Evolutionary conservation across 1,140 invertebrate species (phyloP).

Genomic region (Stegodyphus dumicola): DNA sequence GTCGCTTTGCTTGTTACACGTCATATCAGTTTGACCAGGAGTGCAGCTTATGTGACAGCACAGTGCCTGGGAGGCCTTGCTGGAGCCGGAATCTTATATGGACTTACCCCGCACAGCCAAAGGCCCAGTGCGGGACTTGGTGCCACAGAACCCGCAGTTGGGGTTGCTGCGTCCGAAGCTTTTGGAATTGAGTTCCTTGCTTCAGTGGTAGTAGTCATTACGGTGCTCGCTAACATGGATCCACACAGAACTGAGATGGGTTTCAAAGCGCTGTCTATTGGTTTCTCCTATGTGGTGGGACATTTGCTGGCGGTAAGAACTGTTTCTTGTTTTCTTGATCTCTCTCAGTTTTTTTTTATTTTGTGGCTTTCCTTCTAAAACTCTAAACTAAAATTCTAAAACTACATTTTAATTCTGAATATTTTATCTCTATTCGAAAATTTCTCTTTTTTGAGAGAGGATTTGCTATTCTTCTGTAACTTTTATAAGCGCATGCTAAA

Average conservation of each 20-base stretch:
- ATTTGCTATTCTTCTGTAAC: no score
- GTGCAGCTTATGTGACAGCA: conserved; percentile 64
- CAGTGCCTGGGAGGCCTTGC: conserved; percentile 67
- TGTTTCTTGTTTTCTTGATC: no score
- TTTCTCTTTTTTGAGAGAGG: no score
- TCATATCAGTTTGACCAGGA: conserved; percentile 66
- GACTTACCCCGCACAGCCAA: conserved; percentile 35
- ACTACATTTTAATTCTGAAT: no score
- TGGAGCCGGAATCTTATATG: conserved; percentile 66
- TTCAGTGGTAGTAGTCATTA: conserved; percentile 64
- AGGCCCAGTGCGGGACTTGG: conserved; percentile 62
- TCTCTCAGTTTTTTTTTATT: no score
- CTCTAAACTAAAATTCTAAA: no score
- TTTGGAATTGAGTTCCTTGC: conserved; percentile 64
- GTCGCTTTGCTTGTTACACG: conserved; percentile 66
- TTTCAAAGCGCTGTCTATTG: conserved; percentile 68
- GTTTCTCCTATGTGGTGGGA: conserved; percentile 74
- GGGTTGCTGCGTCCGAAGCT: conserved; percentile 60
- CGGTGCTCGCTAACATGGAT: conserved; percentile 64
- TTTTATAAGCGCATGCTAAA: no score
- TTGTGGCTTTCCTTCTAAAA: no score
- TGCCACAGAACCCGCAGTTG: conserved; percentile 63
- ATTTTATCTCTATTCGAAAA: no score
- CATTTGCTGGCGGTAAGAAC: conserved; percentile 74
- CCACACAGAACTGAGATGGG: conserved; percentile 60